Base-by-base conservation (phyloP, 2,888 invertebrate genomes). In the Yponomeuta malinellus region DNA sequence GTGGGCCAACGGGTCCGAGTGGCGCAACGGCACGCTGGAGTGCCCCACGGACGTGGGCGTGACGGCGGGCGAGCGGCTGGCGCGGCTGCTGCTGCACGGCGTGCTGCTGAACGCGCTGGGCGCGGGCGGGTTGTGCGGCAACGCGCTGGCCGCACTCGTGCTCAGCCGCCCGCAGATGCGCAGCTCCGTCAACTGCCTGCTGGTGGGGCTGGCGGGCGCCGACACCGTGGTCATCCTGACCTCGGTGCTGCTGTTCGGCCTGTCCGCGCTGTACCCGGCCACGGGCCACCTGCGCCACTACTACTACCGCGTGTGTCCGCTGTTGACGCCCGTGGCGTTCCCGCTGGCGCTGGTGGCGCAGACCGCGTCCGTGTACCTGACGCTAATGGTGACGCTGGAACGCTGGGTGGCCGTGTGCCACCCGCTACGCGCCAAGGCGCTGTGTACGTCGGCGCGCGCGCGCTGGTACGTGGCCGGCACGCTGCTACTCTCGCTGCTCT, bases 381-480 rank as follows among this genome's bases (percentile, higher is more conserved):
- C 96, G 68, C 93, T 96, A 73, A 97, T 97, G 74, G 97, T 98
- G 72, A 98, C 98, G 0, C 93, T 98, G 79, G 98, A 98, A 86
- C 94, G 99, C 71, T 99, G 98, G 93, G 97, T 98, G 74, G 98
- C 98, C 4, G 97, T 97, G 52, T 97, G 97, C 82, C 97, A 97
- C 83, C 98, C 98, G 0, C 93, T 99, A 70, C 94, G 95, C 74
- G 98, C 98, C 1, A 94, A 97, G 71, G 96, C 97, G 2, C 93
- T 98, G 77, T 98, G 98, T 89, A 98, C 98, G 2, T 97, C 97
- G 80, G 95, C 96, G 69, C 94, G 96, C 74, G 98, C 96, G 71
- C 94, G 97, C 74, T 93, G 96, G 79, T 98, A 98, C 84, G 97
- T 98, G 71, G 91, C 96, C 48, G 93, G 94, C 48, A 97, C 98